Evolutionary conservation across 2,113 vertebrate genomes (phyloP).

Genomic region (Pituophis catenifer): DNA sequence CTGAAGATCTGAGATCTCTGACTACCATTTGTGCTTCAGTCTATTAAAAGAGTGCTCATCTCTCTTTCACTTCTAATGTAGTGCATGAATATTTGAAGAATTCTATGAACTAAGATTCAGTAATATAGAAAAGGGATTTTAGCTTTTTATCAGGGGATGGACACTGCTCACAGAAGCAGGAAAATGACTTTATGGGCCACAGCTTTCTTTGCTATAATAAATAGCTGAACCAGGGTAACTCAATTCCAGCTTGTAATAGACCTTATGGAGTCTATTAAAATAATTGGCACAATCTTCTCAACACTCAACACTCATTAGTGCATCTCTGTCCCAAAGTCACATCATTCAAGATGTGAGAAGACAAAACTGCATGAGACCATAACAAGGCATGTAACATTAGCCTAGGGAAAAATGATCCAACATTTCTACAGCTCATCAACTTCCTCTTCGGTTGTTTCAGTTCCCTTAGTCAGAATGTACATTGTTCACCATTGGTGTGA

Average conservation of each 20-base stretch:
- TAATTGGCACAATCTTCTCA: neutral
- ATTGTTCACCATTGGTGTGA: neutral
- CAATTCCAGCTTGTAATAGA: slow-evolving; percentile 4
- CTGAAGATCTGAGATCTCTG: slow-evolving; percentile 48
- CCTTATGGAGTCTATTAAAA: slow-evolving; percentile 5
- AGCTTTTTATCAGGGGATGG: slow-evolving; percentile 53
- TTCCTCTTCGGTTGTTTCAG: neutral
- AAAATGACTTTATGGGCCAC: slow-evolving; percentile 55
- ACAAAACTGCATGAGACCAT: neutral
- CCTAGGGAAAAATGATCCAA: neutral
- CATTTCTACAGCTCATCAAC: neutral
- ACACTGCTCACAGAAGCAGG: slow-evolving; percentile 59
- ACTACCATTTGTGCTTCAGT: slow-evolving; percentile 43
- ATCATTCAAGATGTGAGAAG: neutral
- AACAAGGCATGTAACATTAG: neutral
- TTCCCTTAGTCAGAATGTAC: neutral
- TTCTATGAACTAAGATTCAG: slow-evolving; percentile 56
- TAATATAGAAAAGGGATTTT: slow-evolving; percentile 46
- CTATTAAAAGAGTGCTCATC: slow-evolving; percentile 60
- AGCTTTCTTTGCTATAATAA: slow-evolving; percentile 48
- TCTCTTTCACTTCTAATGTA: slow-evolving; percentile 61
- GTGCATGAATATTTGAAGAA: slow-evolving; percentile 64
- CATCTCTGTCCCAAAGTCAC: slow-evolving; percentile 14
- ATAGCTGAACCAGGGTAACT: slow-evolving; percentile 34
- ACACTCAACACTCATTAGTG: neutral